These are phyloP conservation scores for Haliclona indistincta DNA, from an alignment of 37 sponge, comb jelly and placozoan species.

Conservation along the genomic window DNA sequence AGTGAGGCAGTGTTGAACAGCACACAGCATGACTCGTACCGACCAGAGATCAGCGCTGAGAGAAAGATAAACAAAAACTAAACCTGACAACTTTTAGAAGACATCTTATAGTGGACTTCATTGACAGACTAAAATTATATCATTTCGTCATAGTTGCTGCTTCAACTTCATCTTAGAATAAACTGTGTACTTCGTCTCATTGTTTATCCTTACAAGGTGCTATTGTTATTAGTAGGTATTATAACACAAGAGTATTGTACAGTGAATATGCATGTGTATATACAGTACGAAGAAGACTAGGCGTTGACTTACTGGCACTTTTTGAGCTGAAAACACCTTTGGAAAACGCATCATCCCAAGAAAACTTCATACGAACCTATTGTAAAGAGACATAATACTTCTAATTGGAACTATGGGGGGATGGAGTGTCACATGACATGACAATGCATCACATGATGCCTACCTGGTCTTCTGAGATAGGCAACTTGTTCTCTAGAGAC, in stretches of 20 bases:
- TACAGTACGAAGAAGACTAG: conserved; percentile 18
- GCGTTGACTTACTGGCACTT: conserved; percentile 66
- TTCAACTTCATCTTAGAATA: not conserved
- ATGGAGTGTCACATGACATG: conserved; percentile 1
- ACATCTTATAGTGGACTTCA: not conserved
- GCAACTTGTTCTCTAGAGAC: conserved; percentile 88
- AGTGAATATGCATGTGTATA: conserved; percentile 13
- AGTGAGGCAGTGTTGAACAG: conserved; percentile 93
- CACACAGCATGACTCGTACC: conserved; percentile 86
- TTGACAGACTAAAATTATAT: too few species aligned
- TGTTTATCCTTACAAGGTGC: not conserved
- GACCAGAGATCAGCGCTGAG: conserved; percentile 70
- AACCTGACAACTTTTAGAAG: not conserved
- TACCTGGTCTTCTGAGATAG: conserved; percentile 93
- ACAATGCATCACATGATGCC: conserved; percentile 14
- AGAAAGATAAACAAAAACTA: not conserved
- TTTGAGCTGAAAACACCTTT: conserved; percentile 65
- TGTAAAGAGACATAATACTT: not conserved
- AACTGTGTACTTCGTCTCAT: not conserved
- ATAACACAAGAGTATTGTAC: not conserved
- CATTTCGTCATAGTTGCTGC: too few species aligned
- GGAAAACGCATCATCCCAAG: conserved; percentile 90
- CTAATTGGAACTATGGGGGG: not conserved
- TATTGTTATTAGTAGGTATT: conserved; percentile 21
- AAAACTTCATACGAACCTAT: conserved; percentile 91